Conservation (phyloP, 2,113 vertebrate genomes). For the Rhipidura dahli region DNA sequence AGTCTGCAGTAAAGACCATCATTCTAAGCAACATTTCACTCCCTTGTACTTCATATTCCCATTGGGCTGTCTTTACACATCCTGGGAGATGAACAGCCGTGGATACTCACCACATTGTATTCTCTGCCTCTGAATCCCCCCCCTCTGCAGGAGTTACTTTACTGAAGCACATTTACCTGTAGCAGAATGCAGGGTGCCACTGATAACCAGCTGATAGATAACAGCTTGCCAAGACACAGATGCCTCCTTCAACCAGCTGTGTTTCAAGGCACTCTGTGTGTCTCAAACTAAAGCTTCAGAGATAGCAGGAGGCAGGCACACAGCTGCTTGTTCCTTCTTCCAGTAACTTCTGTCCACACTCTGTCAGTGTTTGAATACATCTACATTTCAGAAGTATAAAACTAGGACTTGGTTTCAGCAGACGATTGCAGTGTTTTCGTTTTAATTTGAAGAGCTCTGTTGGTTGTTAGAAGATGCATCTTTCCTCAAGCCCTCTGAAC, state of each 20-base stretch:
- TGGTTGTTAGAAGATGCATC: background rate
- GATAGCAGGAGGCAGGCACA: background rate
- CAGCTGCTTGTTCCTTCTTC: background rate
- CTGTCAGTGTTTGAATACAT: background rate
- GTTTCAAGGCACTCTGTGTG: background rate
- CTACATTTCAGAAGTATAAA: background rate
- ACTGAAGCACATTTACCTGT: background rate
- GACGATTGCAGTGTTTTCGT: background rate
- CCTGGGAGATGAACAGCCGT: background rate
- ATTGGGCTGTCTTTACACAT: background rate
- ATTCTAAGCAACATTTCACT: background rate
- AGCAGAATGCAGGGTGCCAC: background rate
- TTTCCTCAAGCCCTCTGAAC: background rate
- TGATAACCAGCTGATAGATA: background rate
- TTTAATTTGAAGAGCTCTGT: background rate
- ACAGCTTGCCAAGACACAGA: background rate
- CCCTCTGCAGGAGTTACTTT: background rate
- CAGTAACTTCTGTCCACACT: background rate
- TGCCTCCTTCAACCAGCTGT: background rate
- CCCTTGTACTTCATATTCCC: background rate
- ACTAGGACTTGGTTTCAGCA: background rate
- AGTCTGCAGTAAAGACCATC: slow-evolving; percentile 7
- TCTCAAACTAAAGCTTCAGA: background rate
- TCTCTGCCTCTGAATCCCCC: background rate
- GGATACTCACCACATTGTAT: background rate